Base-by-base conservation (phyloP, 2,113 vertebrate species). In the Channa maculata region DNA sequence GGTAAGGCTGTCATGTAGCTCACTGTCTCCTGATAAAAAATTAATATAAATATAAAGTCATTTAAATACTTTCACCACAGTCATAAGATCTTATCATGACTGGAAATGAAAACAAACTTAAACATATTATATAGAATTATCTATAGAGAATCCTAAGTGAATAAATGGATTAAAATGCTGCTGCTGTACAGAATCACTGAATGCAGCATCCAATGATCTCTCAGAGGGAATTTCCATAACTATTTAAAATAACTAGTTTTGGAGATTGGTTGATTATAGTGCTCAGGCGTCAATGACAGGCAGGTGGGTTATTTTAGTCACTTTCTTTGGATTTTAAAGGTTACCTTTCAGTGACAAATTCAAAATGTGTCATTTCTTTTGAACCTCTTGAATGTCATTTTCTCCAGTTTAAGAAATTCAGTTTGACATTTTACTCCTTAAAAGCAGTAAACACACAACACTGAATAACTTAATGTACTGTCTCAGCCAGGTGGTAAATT, bases 1-100 rank as follows among this genome's bases (percentile, higher is more conserved):
- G 4, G 3, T 0, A 0, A 41, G 12, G 49, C 48, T 71, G 53
- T 61, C 12, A 52, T 51, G 54, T 64, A 59, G 70, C 51, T 60
- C 61, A 84, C 64, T 76, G 77, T 49, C 59, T 38, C 61, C 46
- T 61, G 44, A 48, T 54, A 41, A 60, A 39, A 83, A 65, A 15
- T 34, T 45, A 64, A 62, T 55, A 54, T 44, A 60, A 73, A 65
- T 49, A n/a, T 39, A n/a, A 45, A 55, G 10, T 58, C 10, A 15
- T 34, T 14, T 37, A 44, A 7, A 38, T 8, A 36, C 6, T 41
- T 7, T 41, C 3, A 3, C 54, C 9, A 53, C 43, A 36, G 2
- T 36, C 5, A 37, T 8, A 53, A 38, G 0, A 43, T 83, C 58
- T 65, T 65, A 33, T 6, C 50, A n/a, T 14, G 50, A 59, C 65